These are phyloP conservation scores for Corydoras sp. DNA, from an alignment of 2,113 vertebrate species.

Conservation along the genomic window DNA sequence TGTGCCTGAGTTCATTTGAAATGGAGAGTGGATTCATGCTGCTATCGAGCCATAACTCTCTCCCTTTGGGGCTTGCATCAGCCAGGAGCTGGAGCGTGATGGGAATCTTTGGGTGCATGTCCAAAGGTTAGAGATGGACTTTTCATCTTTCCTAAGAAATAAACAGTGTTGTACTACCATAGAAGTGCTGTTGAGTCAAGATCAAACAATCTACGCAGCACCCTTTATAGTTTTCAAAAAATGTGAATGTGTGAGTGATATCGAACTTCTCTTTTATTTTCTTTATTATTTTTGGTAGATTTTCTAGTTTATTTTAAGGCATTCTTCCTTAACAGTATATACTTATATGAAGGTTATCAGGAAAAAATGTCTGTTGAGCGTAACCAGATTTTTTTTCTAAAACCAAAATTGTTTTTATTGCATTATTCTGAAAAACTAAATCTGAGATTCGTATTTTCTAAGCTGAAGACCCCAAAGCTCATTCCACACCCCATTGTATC, in stretches of 20 bases:
- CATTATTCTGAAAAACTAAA: neutral
- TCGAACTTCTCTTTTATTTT: too few species aligned
- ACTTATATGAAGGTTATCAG: too few species aligned
- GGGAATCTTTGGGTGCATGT: constrained; percentile 24
- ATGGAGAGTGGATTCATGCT: constrained; percentile 36
- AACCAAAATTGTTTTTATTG: neutral
- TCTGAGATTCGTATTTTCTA: neutral
- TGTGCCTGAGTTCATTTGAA: constrained; percentile 40
- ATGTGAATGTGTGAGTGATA: too few species aligned
- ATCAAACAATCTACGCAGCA: neutral
- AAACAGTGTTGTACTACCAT: constrained; percentile 1
- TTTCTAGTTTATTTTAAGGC: too few species aligned
- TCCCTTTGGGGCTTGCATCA: constrained; percentile 14
- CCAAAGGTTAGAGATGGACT: constrained; percentile 25
- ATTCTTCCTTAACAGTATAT: too few species aligned
- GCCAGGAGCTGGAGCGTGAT: constrained; percentile 28
- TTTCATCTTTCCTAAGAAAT: constrained; percentile 12
- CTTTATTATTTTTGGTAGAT: too few species aligned
- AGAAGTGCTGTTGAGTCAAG: neutral
- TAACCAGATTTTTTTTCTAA: neutral
- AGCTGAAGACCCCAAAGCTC: constrained; percentile 5
- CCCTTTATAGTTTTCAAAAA: too few species aligned
- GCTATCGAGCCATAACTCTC: constrained; percentile 37
- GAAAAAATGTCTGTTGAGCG: too few species aligned
- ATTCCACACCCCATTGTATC: constrained; percentile 5